Evolutionary conservation across 2,113 vertebrate species (phyloP), one percentile per base, ranked within the genome.

Genomic region (Colistium nudipinnis): DNA sequence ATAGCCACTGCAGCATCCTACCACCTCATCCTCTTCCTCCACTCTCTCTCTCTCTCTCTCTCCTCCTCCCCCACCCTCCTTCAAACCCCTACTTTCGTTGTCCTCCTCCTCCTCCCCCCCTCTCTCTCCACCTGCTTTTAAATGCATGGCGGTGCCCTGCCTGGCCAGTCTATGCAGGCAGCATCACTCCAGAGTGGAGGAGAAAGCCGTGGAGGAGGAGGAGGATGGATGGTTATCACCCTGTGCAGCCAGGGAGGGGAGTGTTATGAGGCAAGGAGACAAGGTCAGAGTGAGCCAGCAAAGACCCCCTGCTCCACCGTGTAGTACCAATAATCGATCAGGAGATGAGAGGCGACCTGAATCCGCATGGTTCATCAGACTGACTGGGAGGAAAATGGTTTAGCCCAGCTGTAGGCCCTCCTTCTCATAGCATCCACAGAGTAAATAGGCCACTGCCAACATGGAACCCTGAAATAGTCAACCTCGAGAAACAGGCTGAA

Each of bases 1-100:
- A 94, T 81, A 62, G 60, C 88, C 93, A 93, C 91, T 95, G 94
- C 95, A 95, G 92, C 94, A 95, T 89, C 87, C 87, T 92, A 91
- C 87, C 74, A 76, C 85, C 80, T 78, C 90, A 66, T 84, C 79
- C 84, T 74, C 80, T 66, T 62, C 73, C 78, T 20, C 44, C 48
- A n/a, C n/a, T n/a, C n/a, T n/a, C n/a, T n/a, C n/a, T n/a, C 69
- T 35, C 44, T 54, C 70, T 66, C 47, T 49, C 69, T 65, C 70
- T 71, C 75, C 80, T 81, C 86, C 84, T 76, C 88, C 86, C 88
- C 85, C 90, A 73, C 81, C 76, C 84, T 75, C 77, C 74, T 69
- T 68, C 83, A 80, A 76, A n/a, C 52, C 52, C 24, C 45, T 33
- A 33, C 31, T 33, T 9, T 6, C 45, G 13, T 84, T 67, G 63